Conservation (phyloP, 1,140 invertebrate genomes). For the Melipona quadrifasciata region DNA sequence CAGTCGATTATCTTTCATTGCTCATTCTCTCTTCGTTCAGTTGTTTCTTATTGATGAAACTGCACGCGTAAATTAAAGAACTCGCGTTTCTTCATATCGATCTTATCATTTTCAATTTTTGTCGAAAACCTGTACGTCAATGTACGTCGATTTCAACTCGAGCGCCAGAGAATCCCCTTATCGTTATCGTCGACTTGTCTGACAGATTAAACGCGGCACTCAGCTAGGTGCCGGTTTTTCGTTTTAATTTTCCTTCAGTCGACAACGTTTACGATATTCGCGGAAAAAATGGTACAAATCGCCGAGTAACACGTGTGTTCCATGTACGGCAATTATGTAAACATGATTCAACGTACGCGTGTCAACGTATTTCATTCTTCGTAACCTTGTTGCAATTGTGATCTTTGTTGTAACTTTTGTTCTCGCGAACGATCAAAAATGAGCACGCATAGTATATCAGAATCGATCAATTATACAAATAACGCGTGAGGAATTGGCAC, state of each 20-base stretch:
- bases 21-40: neutral
- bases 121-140: neutral
- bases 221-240: constrained; percentile 21
- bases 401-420: neutral
- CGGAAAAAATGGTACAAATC: neutral
- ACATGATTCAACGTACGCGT: neutral
- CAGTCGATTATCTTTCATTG: neutral
- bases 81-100: neutral
- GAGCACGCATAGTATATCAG: neutral
- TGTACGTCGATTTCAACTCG: neutral
- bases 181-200: neutral
- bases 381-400: neutral
- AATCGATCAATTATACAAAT: neutral
- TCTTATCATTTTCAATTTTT: neutral
- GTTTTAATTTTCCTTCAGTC: neutral
- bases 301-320: neutral
- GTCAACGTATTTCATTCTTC: neutral
- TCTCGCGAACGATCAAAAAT: neutral
- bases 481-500: neutral
- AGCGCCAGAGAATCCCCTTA: neutral
- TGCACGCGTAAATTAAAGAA: neutral
- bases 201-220: constrained; percentile 3
- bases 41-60: neutral
- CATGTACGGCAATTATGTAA: constrained; percentile 13
- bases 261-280: neutral